Conservation (phyloP, 2,113 vertebrate genomes). For the Cyprinodon brontotheroides region DNA sequence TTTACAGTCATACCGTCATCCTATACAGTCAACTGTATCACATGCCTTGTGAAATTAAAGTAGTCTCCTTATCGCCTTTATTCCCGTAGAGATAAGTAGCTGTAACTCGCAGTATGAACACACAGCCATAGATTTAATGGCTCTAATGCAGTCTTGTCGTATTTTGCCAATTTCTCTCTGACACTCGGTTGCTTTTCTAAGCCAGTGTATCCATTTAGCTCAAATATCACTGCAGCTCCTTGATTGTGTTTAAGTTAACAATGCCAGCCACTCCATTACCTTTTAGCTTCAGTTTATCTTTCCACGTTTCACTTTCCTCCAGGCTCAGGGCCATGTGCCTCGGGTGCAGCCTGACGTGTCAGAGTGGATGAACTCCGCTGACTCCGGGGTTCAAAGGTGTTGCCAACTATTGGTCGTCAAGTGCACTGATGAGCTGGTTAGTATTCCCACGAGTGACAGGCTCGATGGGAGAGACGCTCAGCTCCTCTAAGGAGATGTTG, state of each 20-base stretch:
- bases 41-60: conserved; percentile 12
- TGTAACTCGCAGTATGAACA: conserved; percentile 31
- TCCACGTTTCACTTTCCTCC: conserved; percentile 18
- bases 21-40: conserved; percentile 17
- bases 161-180: conserved; percentile 41
- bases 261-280: conserved; percentile 39
- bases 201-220: conserved; percentile 60
- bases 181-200: conserved; percentile 27
- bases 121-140: conserved; percentile 38
- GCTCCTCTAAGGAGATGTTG: conserved; percentile 24
- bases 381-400: conserved; percentile 50
- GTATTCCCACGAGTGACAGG: conserved; percentile 54
- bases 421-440: conserved; percentile 70
- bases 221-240: conserved; percentile 49
- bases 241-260: conserved; percentile 44
- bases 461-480: conserved; percentile 18
- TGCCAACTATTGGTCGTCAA: conserved; percentile 50
- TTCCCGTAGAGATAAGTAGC: conserved; percentile 48
- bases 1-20: conserved; percentile 30
- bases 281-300: conserved; percentile 21
- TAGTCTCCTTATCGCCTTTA: conserved; percentile 43
- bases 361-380: conserved; percentile 16
- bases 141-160: conserved; percentile 42
- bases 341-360: background rate
- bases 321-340: background rate